Conservation (phyloP, 2,797 vertebrate species). For the Helostoma temminkii region DNA sequence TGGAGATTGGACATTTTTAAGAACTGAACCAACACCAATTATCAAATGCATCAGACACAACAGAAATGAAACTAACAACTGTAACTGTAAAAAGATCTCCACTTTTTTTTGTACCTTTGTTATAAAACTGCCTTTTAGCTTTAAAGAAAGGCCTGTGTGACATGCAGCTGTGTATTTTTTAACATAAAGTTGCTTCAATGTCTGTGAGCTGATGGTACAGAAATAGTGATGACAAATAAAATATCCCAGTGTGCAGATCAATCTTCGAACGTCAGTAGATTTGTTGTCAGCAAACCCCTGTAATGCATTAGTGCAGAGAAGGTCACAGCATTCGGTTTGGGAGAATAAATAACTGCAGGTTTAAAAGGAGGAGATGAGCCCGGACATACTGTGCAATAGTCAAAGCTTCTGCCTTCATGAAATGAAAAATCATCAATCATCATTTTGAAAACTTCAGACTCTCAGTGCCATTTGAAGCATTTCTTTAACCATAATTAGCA, state of each 20-base stretch:
- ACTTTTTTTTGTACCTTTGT: constrained; percentile 3
- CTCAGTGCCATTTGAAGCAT: constrained; percentile 35
- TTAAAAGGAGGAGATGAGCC: background rate
- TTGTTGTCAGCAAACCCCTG: background rate
- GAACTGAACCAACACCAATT: background rate
- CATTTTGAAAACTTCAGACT: constrained; percentile 7
- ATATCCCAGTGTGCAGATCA: background rate
- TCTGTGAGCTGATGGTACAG: too few relatives aligned
- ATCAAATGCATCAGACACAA: background rate
- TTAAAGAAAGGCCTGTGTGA: background rate
- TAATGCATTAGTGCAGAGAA: background rate
- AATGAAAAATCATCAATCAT: background rate
- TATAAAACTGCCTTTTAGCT: constrained; percentile 26
- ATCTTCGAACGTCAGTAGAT: background rate
- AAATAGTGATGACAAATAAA: too few relatives aligned
- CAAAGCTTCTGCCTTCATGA: background rate
- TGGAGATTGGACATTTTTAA: background rate
- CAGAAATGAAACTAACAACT: background rate
- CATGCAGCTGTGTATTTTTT: background rate
- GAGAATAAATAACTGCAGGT: background rate
- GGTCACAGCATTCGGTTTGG: background rate
- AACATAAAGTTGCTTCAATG: background rate
- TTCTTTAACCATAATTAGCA: constrained; percentile 20
- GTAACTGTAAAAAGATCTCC: background rate
- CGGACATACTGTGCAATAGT: background rate